phyloP scores from a whole-genome alignment of 1,140 invertebrate genomes.

The Littorina saxatilis region DNA sequence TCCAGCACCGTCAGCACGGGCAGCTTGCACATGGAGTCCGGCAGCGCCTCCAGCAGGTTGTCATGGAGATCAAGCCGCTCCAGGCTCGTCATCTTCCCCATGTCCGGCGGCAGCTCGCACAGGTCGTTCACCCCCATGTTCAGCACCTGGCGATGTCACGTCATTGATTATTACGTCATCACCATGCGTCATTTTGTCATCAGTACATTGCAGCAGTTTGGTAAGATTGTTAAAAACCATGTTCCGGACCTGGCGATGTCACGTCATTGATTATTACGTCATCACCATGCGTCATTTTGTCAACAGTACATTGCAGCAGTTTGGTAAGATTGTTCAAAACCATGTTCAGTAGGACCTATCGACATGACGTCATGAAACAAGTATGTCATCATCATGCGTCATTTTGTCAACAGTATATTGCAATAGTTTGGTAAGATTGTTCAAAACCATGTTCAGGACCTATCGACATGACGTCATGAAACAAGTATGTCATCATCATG shows the following conservation, averaged over 20 bases:
- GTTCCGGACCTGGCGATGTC: slow-evolving; percentile 49
- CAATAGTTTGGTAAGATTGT: slow-evolving; percentile 63
- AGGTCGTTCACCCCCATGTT: slow-evolving; percentile 63
- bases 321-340: slow-evolving; percentile 61
- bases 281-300: too few species aligned
- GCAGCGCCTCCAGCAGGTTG: slow-evolving; percentile 68
- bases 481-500: too few species aligned
- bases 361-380: too few species aligned
- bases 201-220: slow-evolving; percentile 56
- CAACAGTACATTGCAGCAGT: slow-evolving; percentile 54
- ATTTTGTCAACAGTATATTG: too few species aligned
- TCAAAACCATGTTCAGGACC: slow-evolving; percentile 53
- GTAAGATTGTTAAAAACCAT: slow-evolving; percentile 62
- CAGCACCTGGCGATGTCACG: slow-evolving; percentile 48
- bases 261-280: too few species aligned
- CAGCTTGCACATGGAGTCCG: slow-evolving; percentile 71
- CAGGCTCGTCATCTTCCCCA: slow-evolving; percentile 64
- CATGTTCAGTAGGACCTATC: slow-evolving; percentile 54
- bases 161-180: too few species aligned
- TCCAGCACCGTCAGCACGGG: slow-evolving; percentile 63
- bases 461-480: too few species aligned
- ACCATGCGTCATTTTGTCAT: too few species aligned
- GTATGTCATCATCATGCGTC: too few species aligned
- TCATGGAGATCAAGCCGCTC: slow-evolving; percentile 64
- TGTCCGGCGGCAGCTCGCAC: slow-evolving; percentile 60